phyloP scores from a whole-genome alignment of 2,797 vertebrate genomes.

The Syncerus caffer region DNA sequence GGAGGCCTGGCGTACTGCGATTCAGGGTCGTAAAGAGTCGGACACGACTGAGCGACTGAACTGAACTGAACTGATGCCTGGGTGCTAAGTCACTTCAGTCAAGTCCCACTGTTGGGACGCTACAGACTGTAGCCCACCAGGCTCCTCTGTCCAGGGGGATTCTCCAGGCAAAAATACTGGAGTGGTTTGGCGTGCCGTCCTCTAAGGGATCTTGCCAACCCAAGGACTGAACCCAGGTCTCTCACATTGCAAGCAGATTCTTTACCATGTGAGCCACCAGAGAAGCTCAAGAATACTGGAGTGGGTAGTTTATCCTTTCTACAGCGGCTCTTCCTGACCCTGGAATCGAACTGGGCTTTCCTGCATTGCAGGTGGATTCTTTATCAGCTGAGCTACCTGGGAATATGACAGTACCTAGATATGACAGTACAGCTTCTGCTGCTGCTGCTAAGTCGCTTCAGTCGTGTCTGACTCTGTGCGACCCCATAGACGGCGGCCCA shows the following conservation, averaged over 20 bases:
- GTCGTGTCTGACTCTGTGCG: no score
- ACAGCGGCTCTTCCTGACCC: background rate
- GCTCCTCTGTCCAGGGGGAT: background rate
- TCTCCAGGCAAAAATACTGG: background rate
- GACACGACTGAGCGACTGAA: no score
- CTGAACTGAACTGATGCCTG: background rate
- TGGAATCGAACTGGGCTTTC: background rate
- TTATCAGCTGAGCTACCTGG: background rate
- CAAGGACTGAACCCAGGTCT: background rate
- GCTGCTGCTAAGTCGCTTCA: no score
- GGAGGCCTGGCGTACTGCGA: no score
- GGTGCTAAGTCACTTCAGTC: background rate
- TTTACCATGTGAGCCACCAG: background rate
- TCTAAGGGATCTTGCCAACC: background rate
- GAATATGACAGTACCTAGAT: background rate
- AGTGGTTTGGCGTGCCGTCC: background rate
- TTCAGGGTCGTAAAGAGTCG: no score
- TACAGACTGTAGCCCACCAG: background rate
- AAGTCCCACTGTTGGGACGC: background rate
- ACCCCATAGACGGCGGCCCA: no score
- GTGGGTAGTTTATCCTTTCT: background rate
- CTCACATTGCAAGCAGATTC: background rate
- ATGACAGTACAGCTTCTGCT: background rate
- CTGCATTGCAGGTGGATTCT: background rate
- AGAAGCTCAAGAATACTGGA: background rate